Conservation (phyloP, 2,113 vertebrate species). For the Panthera tigris region DNA sequence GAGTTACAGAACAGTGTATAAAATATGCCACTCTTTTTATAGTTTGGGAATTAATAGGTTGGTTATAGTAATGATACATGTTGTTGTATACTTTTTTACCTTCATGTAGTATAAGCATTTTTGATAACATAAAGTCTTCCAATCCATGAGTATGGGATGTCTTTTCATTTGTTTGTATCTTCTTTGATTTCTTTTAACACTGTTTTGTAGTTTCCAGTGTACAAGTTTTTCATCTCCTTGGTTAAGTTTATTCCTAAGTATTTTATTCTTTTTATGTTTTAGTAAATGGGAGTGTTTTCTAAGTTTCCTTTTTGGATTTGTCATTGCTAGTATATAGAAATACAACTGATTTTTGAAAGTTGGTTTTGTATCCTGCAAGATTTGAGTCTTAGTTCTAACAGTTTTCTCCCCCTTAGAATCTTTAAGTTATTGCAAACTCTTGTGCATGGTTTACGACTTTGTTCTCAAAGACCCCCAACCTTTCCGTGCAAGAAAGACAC, state of each 20-base stretch:
- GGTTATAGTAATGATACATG: neutral
- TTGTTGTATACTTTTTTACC: neutral
- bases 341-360: neutral
- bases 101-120: neutral
- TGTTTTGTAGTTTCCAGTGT: neutral
- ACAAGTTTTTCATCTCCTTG: neutral
- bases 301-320: neutral
- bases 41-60: neutral
- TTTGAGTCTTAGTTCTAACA: neutral
- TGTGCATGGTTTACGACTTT: neutral
- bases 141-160: neutral
- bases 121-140: neutral
- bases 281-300: neutral
- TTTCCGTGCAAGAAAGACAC: neutral
- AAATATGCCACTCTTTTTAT: neutral
- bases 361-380: neutral
- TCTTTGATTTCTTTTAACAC: neutral
- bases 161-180: neutral
- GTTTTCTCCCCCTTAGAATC: neutral
- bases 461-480: neutral
- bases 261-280: neutral
- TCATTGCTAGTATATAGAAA: neutral
- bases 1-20: neutral
- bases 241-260: neutral
- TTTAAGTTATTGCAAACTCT: neutral